Conservation (phyloP, 2,113 vertebrate genomes). For the Martes martes region DNA sequence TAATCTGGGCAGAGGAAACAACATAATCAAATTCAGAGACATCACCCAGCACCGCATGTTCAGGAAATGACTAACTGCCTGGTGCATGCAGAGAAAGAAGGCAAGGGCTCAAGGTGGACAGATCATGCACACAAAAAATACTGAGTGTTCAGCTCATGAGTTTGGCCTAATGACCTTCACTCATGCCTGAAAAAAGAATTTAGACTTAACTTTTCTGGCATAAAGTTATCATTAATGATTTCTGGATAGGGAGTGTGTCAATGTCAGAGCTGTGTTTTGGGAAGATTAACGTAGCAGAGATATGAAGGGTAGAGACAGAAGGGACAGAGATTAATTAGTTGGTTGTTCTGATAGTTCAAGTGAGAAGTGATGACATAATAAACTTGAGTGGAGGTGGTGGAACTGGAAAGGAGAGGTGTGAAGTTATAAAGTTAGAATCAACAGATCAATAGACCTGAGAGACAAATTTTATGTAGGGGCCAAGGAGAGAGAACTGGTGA, state of each 20-base stretch:
- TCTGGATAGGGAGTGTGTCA: neutral
- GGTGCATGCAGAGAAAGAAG: neutral
- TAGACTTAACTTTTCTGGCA: neutral
- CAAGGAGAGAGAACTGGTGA: neutral
- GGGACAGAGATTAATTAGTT: neutral
- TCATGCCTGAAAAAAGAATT: neutral
- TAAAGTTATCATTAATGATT: neutral
- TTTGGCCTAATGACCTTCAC: neutral
- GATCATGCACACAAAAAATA: rapidly evolving
- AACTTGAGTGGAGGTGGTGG: neutral
- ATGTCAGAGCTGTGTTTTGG: neutral
- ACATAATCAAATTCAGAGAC: neutral
- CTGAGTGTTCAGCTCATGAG: neutral
- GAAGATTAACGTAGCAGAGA: neutral
- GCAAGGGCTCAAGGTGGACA: neutral
- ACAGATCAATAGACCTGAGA: neutral
- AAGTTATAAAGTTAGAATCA: neutral
- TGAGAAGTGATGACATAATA: neutral
- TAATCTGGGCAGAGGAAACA: neutral
- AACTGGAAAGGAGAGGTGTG: neutral
- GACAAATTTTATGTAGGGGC: neutral
- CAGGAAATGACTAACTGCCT: neutral
- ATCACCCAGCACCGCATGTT: too few relatives aligned
- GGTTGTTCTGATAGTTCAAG: neutral
- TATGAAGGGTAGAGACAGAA: neutral